Base-by-base conservation (phyloP, 2,888 invertebrate species). In the Furcula furcula region DNA sequence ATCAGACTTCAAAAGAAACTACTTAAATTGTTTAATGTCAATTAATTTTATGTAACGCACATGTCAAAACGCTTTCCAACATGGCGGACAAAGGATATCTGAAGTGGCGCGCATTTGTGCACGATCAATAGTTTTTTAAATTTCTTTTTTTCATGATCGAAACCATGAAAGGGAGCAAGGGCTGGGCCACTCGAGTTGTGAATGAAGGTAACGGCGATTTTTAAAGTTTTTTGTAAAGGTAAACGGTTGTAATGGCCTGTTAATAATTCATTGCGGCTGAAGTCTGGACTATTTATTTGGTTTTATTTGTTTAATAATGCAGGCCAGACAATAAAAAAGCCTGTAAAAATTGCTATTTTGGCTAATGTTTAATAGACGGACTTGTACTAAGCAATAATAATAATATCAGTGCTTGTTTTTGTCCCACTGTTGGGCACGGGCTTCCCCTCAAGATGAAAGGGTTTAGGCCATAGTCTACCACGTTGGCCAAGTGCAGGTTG, bases 141-240 rank as follows among this genome's bases (percentile, higher is more conserved):
- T 69, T 75, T 77, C 71, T 77, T 81, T 79, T 67, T 72, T 61
- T 70, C 70, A 77, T 81, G 77, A 81, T 81, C 76, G 74, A 76
- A 81, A 77, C 79, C 72, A 78, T 86, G 81, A 87, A 87, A 83
- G 78, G 77, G 79, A 81, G 77, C 81, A 76, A 74, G 78, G 80
- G 65, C 63, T 69, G 74, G 54, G 70, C 84, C 86, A 83, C 86
- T 86, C 67, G 77, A 86, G 58, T 50, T 38, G 50, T 85, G 76
- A 87, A 86, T 86, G 79, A 57, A 76, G 74, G 76, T 83, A 82
- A 78, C 84, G 77, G 80, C 62, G 77, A 75, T 69, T 81, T 80
- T 76, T 70, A 67, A 76, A 70, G 69, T 50, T 54, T 47, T 35
- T 34, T 43, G 71, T 78, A 70, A 78, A 83, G 78, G 76, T 76